Conservation (phyloP, 2,797 vertebrate species). For the Poecile montanus region DNA sequence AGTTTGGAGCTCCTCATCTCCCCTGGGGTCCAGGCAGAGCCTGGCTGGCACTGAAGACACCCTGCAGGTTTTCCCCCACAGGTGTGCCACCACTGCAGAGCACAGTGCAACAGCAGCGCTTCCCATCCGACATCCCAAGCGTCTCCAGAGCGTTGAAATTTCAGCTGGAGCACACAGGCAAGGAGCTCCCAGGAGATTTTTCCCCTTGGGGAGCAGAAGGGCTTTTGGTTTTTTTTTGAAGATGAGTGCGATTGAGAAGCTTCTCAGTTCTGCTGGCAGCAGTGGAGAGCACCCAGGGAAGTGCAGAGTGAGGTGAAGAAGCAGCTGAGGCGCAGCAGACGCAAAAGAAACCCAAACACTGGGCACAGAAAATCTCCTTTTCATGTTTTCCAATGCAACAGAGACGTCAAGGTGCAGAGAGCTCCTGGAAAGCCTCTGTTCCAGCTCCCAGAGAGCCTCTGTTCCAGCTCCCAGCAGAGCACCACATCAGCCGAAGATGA, state of each 20-base stretch:
- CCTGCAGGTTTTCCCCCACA: accelerated
- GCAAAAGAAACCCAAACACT: background rate
- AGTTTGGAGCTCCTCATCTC: background rate
- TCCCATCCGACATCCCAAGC: accelerated
- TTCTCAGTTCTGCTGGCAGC: background rate
- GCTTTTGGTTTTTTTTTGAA: background rate
- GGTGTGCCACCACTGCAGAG: background rate
- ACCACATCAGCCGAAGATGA: background rate
- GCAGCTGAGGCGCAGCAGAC: slow-evolving; percentile 20
- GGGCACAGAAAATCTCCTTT: background rate
- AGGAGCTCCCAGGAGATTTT: background rate
- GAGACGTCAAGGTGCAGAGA: background rate
- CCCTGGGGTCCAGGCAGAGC: background rate
- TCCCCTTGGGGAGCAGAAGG: background rate
- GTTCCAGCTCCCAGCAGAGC: slow-evolving; percentile 27
- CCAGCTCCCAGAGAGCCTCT: background rate
- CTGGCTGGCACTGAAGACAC: background rate
- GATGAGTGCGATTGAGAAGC: background rate
- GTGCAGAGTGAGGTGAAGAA: background rate
- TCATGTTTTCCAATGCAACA: background rate
- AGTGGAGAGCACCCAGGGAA: background rate
- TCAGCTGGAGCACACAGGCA: background rate
- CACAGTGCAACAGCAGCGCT: accelerated
- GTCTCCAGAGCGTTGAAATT: accelerated
- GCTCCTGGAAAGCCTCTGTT: background rate